Conservation (phyloP, 2,888 invertebrate genomes). For the Rutpela maculata region DNA sequence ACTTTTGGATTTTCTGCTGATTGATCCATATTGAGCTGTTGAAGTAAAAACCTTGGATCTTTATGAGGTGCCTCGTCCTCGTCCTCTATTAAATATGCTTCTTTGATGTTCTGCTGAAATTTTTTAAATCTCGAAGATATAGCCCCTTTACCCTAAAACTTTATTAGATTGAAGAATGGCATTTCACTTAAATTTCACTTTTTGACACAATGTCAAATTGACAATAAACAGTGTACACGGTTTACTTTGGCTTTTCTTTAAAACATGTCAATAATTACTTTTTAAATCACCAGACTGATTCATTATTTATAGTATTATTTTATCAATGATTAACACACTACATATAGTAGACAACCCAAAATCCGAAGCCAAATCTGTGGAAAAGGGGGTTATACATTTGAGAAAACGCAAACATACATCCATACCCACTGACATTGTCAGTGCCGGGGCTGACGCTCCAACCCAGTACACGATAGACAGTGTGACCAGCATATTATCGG, state of each 20-base stretch:
- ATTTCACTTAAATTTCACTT: conserved; percentile 42
- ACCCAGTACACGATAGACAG: no score
- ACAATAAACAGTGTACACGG: neutral
- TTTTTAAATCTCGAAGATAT: conserved; percentile 44
- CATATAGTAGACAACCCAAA: no score
- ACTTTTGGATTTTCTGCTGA: conserved; percentile 20
- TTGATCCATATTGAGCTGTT: conserved; percentile 50
- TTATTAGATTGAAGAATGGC: conserved; percentile 38
- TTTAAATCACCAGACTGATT: neutral
- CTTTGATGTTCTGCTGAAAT: conserved; percentile 44
- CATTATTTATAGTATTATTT: no score
- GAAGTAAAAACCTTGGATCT: conserved; percentile 53
- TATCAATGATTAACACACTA: no score
- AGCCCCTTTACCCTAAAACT: conserved; percentile 45
- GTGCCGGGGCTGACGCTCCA: no score
- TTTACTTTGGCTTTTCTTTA: conserved; percentile 21
- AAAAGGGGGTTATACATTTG: no score
- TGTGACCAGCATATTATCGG: no score
- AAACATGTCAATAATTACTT: neutral
- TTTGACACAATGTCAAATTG: conserved; percentile 36
- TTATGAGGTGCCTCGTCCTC: conserved; percentile 53
- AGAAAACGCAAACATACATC: no score
- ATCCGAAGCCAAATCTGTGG: no score
- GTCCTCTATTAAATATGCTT: conserved; percentile 43
- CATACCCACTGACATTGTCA: no score